Percentiles rank a stretch among this genome's conserved stretches.
Evolutionary conservation across 2,797 vertebrate genomes (phyloP).

Genomic region (Cercopithecus mitis): DNA sequence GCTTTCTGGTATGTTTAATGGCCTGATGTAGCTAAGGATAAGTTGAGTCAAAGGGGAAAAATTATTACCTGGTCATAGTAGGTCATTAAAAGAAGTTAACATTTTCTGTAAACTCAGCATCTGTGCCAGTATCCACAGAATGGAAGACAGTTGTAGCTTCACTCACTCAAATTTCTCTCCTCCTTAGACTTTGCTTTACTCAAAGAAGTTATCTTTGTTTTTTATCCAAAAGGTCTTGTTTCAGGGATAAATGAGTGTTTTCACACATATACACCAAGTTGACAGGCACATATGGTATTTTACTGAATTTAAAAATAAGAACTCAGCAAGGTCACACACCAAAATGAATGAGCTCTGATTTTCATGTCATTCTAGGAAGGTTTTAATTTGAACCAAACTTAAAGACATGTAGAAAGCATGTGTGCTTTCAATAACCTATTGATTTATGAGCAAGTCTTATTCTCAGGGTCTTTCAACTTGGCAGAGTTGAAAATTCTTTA

Average conservation of each 20-base stretch:
- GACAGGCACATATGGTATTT: conserved; percentile 50
- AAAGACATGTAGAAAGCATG: not conserved
- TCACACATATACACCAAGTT: conserved; percentile 1
- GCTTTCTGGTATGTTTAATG: conserved; percentile 22
- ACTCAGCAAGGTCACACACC: not conserved
- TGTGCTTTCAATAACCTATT: not conserved
- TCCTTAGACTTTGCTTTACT: not conserved
- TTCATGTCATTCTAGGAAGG: not conserved
- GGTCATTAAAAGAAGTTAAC: not conserved
- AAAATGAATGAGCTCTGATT: not conserved
- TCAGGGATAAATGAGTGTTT: conserved; percentile 33
- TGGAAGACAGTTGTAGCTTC: not conserved
- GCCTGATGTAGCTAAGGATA: not conserved
- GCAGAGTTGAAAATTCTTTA: conserved; percentile 2
- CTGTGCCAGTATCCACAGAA: not conserved
- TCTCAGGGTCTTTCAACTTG: not conserved
- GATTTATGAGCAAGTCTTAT: not conserved
- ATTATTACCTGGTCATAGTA: not conserved
- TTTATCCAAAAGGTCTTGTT: conserved; percentile 1
- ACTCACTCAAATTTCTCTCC: not conserved
- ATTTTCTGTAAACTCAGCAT: not conserved
- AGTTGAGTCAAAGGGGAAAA: not conserved
- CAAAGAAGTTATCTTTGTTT: conserved; percentile 35
- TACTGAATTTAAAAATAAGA: conserved; percentile 50
- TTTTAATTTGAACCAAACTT: conserved; percentile 43